Base-by-base conservation (phyloP, 2,888 invertebrate species). In the Heliconius sara region DNA sequence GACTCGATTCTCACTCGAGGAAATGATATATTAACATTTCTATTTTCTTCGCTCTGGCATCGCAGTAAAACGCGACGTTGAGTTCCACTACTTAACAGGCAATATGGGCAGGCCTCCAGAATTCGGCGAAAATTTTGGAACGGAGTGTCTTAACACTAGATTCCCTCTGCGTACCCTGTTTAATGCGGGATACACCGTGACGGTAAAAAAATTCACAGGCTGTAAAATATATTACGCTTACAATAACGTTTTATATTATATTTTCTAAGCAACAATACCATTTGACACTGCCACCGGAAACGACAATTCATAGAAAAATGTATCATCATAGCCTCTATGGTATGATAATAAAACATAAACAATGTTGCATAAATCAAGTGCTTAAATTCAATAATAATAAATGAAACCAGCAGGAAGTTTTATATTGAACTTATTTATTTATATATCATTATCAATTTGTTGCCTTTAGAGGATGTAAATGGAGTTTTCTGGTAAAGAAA, bases 241-340 rank as follows among this genome's bases (percentile, higher is more conserved):
- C 68, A 7, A 39, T n/a, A 7, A n/a, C 10, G 10, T 65, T 25
- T 63, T 63, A 25, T 63, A 13, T 63, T 27, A 27, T n/a, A 30
- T 27, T 57, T 65, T 34, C 30, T n/a, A 39, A 68, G n/a, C 39
- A 68, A 68, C 39, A 68, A 39, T 2, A 68, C 13, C 68, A 68
- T n/a, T 39, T 43, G 68, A 68, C 16, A 68, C 68, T 68, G 68
- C 39, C 68, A 68, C 68, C 68, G 68, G 68, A 68, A 68, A n/a
- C 39, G n/a, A 43, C 68, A n/a, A 43, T 68, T 68, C 68, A 43
- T 68, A 68, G 68, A 68, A 68, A 68, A 68, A 68, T 25, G 68
- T 68, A 43, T 68, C 68, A 68, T 43, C 68, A 68, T 39, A 27
- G 43, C 43, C 12, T 68, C 27, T 39, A 34, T 22, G 5, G 22